Conservation (phyloP, 2,888 invertebrate genomes). For the Teleiodes luculella region DNA sequence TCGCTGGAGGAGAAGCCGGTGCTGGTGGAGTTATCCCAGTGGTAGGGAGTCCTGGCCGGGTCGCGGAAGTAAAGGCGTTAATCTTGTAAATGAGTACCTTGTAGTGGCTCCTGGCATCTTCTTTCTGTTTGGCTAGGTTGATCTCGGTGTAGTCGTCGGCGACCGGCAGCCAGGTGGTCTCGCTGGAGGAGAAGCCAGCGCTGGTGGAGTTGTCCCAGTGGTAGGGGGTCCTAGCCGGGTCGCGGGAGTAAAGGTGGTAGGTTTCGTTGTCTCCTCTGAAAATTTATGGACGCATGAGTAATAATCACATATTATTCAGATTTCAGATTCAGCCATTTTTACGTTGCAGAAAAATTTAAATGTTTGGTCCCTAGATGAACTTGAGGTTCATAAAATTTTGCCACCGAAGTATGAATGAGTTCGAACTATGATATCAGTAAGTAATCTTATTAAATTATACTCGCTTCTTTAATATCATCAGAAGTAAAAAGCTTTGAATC, state of each 20-base stretch:
- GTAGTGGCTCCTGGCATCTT: slow-evolving; percentile 70
- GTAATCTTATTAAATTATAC: too few relatives aligned
- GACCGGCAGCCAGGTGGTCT: slow-evolving; percentile 83
- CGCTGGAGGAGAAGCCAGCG: slow-evolving; percentile 80
- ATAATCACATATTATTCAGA: too few relatives aligned
- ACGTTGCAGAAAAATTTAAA: too few relatives aligned
- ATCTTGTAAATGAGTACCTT: slow-evolving; percentile 40
- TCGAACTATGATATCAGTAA: too few relatives aligned
- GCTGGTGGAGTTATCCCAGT: slow-evolving; percentile 78
- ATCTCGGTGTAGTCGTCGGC: slow-evolving; percentile 77
- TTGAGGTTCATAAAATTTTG: too few relatives aligned
- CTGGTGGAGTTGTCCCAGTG: slow-evolving; percentile 80
- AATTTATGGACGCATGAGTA: not conserved
- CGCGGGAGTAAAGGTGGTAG: slow-evolving; percentile 75
- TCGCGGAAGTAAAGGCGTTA: slow-evolving; percentile 73
- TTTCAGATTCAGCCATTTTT: too few relatives aligned
- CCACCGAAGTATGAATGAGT: too few relatives aligned
- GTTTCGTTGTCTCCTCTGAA: slow-evolving; percentile 64
- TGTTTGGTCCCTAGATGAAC: too few relatives aligned
- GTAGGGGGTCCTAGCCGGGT: slow-evolving; percentile 82
- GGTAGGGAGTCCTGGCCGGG: slow-evolving; percentile 82
- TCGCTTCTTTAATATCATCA: too few relatives aligned
- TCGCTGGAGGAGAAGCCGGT: slow-evolving; percentile 80
- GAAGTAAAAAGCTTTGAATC: too few relatives aligned
- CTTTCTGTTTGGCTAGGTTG: slow-evolving; percentile 78